Percentiles rank a stretch among this genome's conserved stretches.
phyloP scores from a whole-genome alignment of 2,797 vertebrate species.

The Okamejei kenojei region DNA sequence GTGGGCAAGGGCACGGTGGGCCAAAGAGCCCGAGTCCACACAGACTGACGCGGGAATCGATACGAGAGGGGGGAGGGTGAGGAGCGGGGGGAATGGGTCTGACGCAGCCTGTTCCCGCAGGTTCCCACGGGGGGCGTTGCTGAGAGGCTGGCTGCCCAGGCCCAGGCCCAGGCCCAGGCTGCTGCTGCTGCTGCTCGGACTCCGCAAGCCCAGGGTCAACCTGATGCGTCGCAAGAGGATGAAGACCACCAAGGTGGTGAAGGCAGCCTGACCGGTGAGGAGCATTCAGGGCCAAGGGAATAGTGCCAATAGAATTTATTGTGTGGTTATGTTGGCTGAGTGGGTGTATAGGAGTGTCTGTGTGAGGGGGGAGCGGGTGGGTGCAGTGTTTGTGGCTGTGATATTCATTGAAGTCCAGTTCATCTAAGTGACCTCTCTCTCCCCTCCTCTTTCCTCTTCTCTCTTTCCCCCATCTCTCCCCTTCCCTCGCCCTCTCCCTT shows the following conservation, averaged over 20 bases:
- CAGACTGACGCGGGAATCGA: neutral
- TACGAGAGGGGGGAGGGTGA: neutral
- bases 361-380: too few species aligned
- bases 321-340: too few species aligned
- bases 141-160: constrained; percentile 81
- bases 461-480: too few species aligned
- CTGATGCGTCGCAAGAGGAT: constrained; percentile 76
- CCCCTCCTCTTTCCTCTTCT: too few species aligned
- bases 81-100: neutral
- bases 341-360: too few species aligned
- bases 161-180: constrained; percentile 73
- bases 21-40: too few species aligned
- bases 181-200: constrained; percentile 68
- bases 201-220: constrained; percentile 73
- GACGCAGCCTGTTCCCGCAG: constrained; percentile 44
- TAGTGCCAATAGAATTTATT: too few species aligned
- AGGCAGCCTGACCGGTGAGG: constrained; percentile 81
- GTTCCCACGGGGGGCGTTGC: constrained; percentile 78
- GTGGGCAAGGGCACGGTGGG: neutral
- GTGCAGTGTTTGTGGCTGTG: too few species aligned
- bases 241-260: constrained; percentile 77
- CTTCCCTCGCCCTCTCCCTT: too few species aligned
- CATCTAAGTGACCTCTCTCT: too few species aligned
- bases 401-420: too few species aligned
- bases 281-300: constrained; percentile 45